Percentiles rank a stretch among this genome's conserved stretches.
Conservation (phyloP, 2,113 vertebrate species). For the Hypanus sabinus region DNA sequence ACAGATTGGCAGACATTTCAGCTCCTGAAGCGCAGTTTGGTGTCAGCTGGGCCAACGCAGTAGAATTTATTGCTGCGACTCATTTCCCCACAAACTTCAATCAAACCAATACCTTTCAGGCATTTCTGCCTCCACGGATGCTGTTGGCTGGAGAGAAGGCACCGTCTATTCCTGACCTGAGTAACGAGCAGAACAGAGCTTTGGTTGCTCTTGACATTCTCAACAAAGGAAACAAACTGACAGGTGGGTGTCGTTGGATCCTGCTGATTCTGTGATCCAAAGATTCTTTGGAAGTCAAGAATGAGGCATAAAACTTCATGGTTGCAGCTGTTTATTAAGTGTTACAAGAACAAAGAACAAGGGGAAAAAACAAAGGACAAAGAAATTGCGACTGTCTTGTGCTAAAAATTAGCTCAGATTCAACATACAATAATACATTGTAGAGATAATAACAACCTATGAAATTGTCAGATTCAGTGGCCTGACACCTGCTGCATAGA, state of each 20-base stretch:
- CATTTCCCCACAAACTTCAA: slow-evolving; percentile 47
- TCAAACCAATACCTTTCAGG: slow-evolving; percentile 44
- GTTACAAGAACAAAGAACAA: too few species aligned
- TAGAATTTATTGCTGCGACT: slow-evolving; percentile 52
- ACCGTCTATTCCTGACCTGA: slow-evolving; percentile 51
- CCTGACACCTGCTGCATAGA: too few species aligned
- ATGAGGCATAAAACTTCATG: too few species aligned
- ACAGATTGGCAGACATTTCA: slow-evolving; percentile 50
- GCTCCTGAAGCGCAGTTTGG: slow-evolving; percentile 51
- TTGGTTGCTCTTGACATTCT: slow-evolving; percentile 44
- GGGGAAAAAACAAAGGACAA: too few species aligned
- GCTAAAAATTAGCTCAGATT: too few species aligned
- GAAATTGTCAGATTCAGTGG: too few species aligned
- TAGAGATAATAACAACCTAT: too few species aligned
- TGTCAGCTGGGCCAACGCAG: slow-evolving; percentile 45
- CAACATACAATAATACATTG: too few species aligned
- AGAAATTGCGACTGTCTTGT: too few species aligned
- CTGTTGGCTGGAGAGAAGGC: slow-evolving; percentile 45
- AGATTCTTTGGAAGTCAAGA: too few species aligned
- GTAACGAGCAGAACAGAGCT: slow-evolving; percentile 48
- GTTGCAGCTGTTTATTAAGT: too few species aligned
- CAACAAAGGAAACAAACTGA: slow-evolving; percentile 36
- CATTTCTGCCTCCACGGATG: slow-evolving; percentile 50
- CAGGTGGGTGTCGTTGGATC: slow-evolving; percentile 47
- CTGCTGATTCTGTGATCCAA: too few species aligned